These are phyloP conservation scores for Bryconaethiops microstoma DNA, from an alignment of 2,797 vertebrate genomes.

Conservation along the genomic window DNA sequence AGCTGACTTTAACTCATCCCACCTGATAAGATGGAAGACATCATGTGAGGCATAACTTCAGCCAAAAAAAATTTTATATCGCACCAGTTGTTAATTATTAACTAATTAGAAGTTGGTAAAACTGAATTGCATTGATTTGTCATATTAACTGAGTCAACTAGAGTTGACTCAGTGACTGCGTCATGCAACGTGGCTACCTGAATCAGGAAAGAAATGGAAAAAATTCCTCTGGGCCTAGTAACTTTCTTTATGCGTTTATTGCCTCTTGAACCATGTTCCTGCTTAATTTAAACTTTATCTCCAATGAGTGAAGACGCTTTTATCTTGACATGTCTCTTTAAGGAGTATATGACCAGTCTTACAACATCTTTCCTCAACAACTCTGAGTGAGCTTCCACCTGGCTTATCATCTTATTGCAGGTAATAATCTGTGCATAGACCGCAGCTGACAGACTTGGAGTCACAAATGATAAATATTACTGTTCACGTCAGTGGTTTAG, in stretches of 20 bases:
- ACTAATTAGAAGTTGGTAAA: too few relatives aligned
- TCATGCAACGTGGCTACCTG: neutral
- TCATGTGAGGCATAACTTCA: too few relatives aligned
- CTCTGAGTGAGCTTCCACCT: neutral
- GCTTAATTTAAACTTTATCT: neutral
- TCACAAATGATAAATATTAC: neutral
- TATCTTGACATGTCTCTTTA: neutral
- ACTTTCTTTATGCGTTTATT: constrained; percentile 7
- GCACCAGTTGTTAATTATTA: too few relatives aligned
- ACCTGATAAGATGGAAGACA: too few relatives aligned
- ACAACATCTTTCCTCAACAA: neutral
- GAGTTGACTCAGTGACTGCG: neutral
- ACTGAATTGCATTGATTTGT: too few relatives aligned
- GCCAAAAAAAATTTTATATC: too few relatives aligned
- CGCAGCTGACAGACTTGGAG: neutral
- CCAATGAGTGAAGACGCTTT: neutral
- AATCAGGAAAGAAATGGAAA: neutral
- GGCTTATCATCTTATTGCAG: neutral
- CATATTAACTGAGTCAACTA: neutral
- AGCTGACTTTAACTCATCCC: too few relatives aligned
- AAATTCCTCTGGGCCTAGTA: neutral
- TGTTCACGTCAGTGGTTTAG: neutral
- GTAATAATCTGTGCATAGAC: neutral
- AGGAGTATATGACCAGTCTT: neutral
- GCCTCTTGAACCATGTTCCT: neutral